Evolutionary conservation across 2,888 invertebrate genomes (phyloP), one percentile per base, ranked within the genome.

Genomic region (Apocheima hispidaria): DNA sequence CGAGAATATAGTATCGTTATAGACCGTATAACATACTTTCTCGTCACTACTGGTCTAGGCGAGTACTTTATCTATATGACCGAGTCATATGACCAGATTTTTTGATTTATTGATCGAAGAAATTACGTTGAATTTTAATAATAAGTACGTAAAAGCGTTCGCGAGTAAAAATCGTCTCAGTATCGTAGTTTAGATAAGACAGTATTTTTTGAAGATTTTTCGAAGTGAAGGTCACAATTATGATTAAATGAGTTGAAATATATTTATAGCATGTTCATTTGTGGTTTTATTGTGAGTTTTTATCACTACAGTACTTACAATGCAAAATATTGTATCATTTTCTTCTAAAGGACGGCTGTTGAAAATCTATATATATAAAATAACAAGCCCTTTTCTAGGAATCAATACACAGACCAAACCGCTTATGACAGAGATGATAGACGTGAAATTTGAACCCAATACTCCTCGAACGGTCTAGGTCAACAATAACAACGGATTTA

Each of bases 211-310:
- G 72, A 69, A 71, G 44, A 70, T 68, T 60, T 61, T 56, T 36
- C 48, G 56, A 46, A 56, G 64, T 60, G 75, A 81, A 81, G 77
- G 89, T 88, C 89, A 88, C 88, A 89, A 82, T 50, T 44, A 63
- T 72, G 73, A 77, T 71, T 72, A 75, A 74, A 71, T 49, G 23
- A 73, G 79, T 51, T 63, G 43, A 65, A 65, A 67, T 61, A 88
- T 84, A 84, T 87, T 87, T 88, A 85, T 81, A 82, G 87, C 85
- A 87, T 80, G 73, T 84, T 83, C 68, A 75, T 33, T 58, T 62
- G 30, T 62, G 53, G 72, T 83, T 86, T 87, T 84, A 83, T 84
- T 83, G 56, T 70, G 52, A 49, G 36, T 33, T 41, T 40, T 38
- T 20, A 33, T 23, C 23, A 23, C 23, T 50, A 35, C 18, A 49